Percentiles rank a stretch among this genome's conserved stretches.
Evolutionary conservation across 2,797 vertebrate genomes (phyloP).

Genomic region (Arremon aurantiirostris): DNA sequence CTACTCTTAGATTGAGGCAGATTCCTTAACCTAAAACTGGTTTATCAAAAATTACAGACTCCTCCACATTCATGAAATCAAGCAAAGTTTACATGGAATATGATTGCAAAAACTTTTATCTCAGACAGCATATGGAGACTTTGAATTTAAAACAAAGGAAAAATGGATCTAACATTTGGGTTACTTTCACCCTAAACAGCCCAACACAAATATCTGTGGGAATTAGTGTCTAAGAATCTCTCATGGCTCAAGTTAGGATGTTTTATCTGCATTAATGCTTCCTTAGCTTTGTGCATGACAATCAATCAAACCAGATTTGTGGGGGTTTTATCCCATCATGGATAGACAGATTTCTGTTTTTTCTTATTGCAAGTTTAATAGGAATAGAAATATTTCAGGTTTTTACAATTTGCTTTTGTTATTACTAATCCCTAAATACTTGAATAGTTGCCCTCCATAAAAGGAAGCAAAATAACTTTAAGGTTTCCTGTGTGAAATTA

Average conservation of each 20-base stretch:
- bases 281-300: not conserved
- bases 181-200: not conserved
- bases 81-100: not conserved
- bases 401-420: not conserved
- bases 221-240: not conserved
- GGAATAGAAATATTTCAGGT: not conserved
- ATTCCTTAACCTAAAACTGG: not conserved
- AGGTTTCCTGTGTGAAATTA: not conserved
- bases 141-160: not conserved
- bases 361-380: not conserved
- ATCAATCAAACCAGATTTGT: not conserved
- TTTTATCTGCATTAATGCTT: not conserved
- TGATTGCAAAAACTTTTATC: not conserved
- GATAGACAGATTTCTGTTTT: not conserved
- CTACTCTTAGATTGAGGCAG: not conserved
- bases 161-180: not conserved
- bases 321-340: not conserved
- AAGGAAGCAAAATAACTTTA: not conserved
- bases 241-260: not conserved
- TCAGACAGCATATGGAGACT: not conserved
- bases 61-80: not conserved
- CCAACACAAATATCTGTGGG: not conserved
- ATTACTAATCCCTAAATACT: not conserved
- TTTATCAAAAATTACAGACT: not conserved
- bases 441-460: not conserved